These are phyloP conservation scores for Poeciliopsis infans DNA, from an alignment of 2,797 vertebrate genomes.

Conservation along the genomic window DNA sequence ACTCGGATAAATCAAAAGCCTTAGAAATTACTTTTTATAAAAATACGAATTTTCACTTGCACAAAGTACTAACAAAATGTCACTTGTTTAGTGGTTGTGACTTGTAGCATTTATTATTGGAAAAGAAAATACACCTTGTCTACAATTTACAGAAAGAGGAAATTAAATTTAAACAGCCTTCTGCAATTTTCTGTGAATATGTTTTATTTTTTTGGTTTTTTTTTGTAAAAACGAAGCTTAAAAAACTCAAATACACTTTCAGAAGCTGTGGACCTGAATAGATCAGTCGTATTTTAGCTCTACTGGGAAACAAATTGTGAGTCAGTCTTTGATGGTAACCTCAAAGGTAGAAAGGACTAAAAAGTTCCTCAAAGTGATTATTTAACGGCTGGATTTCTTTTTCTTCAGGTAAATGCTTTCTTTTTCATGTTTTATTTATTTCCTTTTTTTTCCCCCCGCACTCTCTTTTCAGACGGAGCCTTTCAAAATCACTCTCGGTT, in stretches of 20 bases:
- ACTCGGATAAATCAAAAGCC: neutral
- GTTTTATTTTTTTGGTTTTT: neutral
- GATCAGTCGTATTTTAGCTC: conserved; percentile 9
- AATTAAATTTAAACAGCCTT: neutral
- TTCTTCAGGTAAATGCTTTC: conserved; percentile 3
- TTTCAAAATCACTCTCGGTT: conserved; percentile 94
- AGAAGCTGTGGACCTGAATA: conserved; percentile 5
- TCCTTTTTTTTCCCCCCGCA: neutral
- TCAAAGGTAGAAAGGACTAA: conserved; percentile 28
- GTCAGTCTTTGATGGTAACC: conserved; percentile 32
- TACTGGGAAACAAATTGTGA: conserved; percentile 17
- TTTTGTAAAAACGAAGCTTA: neutral
- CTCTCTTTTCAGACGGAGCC: conserved; percentile 74
- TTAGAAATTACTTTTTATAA: neutral
- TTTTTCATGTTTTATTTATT: conserved; percentile 17
- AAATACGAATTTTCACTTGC: neutral
- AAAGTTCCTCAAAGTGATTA: conserved; percentile 15
- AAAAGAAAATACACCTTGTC: neutral
- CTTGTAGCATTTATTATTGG: neutral
- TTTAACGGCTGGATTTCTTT: conserved; percentile 17
- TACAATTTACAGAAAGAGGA: neutral
- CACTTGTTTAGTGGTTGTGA: neutral
- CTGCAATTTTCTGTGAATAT: neutral
- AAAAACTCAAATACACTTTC: conserved; percentile 17
- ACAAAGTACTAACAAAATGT: neutral